Base-by-base conservation (phyloP, 2,888 invertebrate species). In the Caenorhabditis drosophilae region DNA sequence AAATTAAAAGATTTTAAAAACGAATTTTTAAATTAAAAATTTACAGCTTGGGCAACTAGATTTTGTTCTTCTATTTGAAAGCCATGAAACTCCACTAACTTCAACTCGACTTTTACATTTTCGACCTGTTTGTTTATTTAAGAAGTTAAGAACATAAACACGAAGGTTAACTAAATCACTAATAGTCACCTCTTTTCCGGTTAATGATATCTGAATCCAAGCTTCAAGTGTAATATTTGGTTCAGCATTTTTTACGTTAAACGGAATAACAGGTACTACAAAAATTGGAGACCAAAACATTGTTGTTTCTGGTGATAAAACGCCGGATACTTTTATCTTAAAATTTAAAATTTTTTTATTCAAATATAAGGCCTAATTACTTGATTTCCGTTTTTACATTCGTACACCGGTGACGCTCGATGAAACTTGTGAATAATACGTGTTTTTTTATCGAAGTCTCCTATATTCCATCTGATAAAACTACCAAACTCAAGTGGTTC, bases 401-500 rank as follows among this genome's bases (percentile, higher is more conserved):
- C 18, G n/a, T 36, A 58, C 2, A 64, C 4, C 1, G 49, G 31
- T 34, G 26, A 54, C 15, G 54, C 58, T 3, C 64, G 50, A 11
- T 7, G 7, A 25, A 64, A 47, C 2, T 22, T 20, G 4, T 25
- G 1, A 6, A 58, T 44, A 11, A 25, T 35, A 1, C 23, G n/a
- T 0, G 18, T 46, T 6, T 7, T 4, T n/a, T 48, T 45, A 47
- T 64, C 38, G 18, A 47, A 40, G 16, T 58, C 54, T 1, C 22
- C 15, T 2, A 36, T 36, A 26, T 58, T 55, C 50, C 54, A 64
- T 18, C 34, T 36, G 16, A 64, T 26, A 1, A 51, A 42, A 11
- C 50, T 54, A 1, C 64, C 64, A 26, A 64, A 64, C 9, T 26
- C 50, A 2, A 64, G 35, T 2, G 64, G 64, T 0, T 38, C 40